Conservation (phyloP, 2,888 invertebrate species). For the Parnassius apollo region DNA sequence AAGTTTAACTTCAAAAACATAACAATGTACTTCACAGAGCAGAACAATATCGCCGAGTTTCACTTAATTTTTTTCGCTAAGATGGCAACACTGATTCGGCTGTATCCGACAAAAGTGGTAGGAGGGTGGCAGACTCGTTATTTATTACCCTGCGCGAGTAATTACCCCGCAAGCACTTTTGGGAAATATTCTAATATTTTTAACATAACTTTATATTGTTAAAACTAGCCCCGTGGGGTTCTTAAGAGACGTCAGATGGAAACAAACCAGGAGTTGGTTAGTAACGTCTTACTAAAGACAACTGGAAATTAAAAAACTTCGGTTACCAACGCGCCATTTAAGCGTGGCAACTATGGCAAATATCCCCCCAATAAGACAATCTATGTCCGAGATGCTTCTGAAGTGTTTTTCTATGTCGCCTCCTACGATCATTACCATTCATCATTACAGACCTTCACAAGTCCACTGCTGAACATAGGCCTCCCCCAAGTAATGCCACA, state of each 20-base stretch:
- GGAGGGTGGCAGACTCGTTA: slow-evolving; percentile 1
- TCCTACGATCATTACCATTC: too few species aligned
- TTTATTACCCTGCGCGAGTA: slow-evolving; percentile 7
- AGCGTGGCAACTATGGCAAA: too few species aligned
- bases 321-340: too few species aligned
- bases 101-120: background rate
- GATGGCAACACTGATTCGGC: background rate
- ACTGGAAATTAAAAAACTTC: too few species aligned
- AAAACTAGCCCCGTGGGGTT: background rate
- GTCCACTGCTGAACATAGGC: too few species aligned
- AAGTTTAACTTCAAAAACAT: background rate
- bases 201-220: background rate
- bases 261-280: too few species aligned
- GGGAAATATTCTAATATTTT: background rate
- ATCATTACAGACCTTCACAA: too few species aligned
- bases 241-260: too few species aligned
- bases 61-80: slow-evolving; percentile 15
- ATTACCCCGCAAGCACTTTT: slow-evolving; percentile 5
- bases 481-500: too few species aligned
- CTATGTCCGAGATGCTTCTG: background rate
- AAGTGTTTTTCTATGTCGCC: too few species aligned
- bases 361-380: too few species aligned
- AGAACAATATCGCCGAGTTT: background rate
- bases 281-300: too few species aligned
- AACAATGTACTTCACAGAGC: background rate